These are phyloP conservation scores for Pristis pectinata DNA, from an alignment of 2,797 vertebrate species.

Conservation along the genomic window DNA sequence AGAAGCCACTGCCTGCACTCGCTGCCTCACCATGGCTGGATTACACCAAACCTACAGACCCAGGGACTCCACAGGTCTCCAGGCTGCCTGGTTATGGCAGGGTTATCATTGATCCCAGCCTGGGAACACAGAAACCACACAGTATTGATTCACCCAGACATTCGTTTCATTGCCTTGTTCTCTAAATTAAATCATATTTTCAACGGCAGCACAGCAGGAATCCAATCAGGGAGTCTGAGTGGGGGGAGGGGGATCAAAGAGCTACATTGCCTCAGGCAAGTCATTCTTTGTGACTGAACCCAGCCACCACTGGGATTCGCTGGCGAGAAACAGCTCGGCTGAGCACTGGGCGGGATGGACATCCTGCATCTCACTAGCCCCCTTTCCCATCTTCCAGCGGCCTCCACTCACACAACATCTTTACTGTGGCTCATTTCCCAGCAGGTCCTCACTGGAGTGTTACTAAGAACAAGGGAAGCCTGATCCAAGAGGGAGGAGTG, in stretches of 20 bases:
- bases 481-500: too few relatives aligned
- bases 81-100: neutral
- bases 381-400: neutral
- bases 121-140: neutral
- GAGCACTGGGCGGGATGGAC: neutral
- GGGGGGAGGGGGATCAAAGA: neutral
- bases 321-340: neutral
- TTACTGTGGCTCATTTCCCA: neutral
- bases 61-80: too few relatives aligned
- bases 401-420: neutral
- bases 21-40: neutral
- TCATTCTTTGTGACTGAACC: neutral
- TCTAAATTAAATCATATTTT: neutral
- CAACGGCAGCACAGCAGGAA: neutral
- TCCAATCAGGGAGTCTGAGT: neutral
- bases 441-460: neutral
- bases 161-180: neutral
- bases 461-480: neutral
- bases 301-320: neutral
- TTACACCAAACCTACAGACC: neutral
- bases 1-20: too few relatives aligned
- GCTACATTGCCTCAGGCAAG: neutral
- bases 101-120: neutral
- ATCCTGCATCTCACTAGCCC: neutral
- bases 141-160: neutral